Base-by-base conservation (phyloP, 2,113 vertebrate species). In the Falco punctatus region DNA sequence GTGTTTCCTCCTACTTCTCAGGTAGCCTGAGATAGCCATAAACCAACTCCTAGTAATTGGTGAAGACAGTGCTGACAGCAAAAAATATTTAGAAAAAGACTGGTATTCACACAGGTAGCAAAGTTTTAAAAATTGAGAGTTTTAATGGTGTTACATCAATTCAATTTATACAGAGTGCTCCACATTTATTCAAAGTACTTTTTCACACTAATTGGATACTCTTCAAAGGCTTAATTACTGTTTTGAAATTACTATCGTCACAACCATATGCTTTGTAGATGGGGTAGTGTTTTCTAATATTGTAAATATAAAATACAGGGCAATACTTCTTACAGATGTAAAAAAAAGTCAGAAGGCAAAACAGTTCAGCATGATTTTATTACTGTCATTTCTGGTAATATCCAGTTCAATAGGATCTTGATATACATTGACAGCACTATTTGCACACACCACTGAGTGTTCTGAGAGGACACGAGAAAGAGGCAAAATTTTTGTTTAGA, bases 191-290 rank as follows among this genome's bases (percentile, higher is more conserved):
- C 40, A 61, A 69, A 97, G 65, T 88, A 79, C 70, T 92, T 95
- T 97, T 91, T 38, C 73, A 90, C 54, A 69, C 44, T 97, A 98
- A 97, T 94, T 97, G 94, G 80, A 72, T 87, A 30, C 62, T 97
- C 88, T 97, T 97, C 96, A 97, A 97, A 97, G 87, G 38, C 93
- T 79, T 96, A 94, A 96, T 97, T 98, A 97, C 89, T 79, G 85
- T 95, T 97, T 91, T 95, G 74, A 96, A 96, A 95, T 96, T 93
- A 81, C 73, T 97, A 91, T 91, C 81, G 94, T 95, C 54, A 73
- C 69, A 96, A 18, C 4, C 9, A 22, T 89, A 75, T 73, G 57
- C 83, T 95, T 92, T 92, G 42, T 77, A 58, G 52, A 51, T 58
- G 35, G 38, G 28, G 7, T 81, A 69, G 54, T 71, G 40, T 93